A percentile compares a stretch with the other conserved stretches of the same genome.
Evolutionary conservation across 2,797 vertebrate genomes (phyloP).

Genomic region (Taenioides sp.): DNA sequence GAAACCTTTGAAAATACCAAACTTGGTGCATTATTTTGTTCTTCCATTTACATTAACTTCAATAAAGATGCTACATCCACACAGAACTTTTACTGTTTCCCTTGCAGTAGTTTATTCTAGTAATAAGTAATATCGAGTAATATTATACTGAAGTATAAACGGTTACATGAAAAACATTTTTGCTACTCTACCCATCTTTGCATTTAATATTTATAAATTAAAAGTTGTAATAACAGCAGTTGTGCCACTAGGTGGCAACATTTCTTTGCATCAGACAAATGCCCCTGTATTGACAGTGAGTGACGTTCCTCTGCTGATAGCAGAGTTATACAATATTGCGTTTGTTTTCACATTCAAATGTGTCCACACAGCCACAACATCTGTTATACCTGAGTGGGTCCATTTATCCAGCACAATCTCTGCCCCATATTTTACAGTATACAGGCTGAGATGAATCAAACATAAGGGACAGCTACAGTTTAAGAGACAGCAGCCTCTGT

Average conservation of each 20-base stretch:
- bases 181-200: background rate
- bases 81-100: too few relatives aligned
- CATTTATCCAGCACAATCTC: conserved; percentile 5
- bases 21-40: too few relatives aligned
- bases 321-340: conserved; percentile 3
- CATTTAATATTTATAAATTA: background rate
- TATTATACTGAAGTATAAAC: too few relatives aligned
- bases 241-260: conserved; percentile 65
- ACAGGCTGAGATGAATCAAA: background rate
- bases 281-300: background rate
- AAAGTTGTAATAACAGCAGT: conserved; percentile 17
- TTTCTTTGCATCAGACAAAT: conserved; percentile 20
- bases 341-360: conserved; percentile 1
- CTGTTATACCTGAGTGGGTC: conserved; percentile 3
- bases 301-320: conserved; percentile 33
- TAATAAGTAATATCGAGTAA: too few relatives aligned
- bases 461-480: conserved; percentile 20
- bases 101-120: too few relatives aligned
- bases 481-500: conserved; percentile 4
- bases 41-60: too few relatives aligned
- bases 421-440: background rate
- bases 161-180: too few relatives aligned
- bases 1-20: too few relatives aligned
- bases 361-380: background rate
- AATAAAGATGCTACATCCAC: too few relatives aligned